These are phyloP conservation scores for Copidosoma aretas DNA, from an alignment of 2,888 invertebrate species.

Conservation along the genomic window DNA sequence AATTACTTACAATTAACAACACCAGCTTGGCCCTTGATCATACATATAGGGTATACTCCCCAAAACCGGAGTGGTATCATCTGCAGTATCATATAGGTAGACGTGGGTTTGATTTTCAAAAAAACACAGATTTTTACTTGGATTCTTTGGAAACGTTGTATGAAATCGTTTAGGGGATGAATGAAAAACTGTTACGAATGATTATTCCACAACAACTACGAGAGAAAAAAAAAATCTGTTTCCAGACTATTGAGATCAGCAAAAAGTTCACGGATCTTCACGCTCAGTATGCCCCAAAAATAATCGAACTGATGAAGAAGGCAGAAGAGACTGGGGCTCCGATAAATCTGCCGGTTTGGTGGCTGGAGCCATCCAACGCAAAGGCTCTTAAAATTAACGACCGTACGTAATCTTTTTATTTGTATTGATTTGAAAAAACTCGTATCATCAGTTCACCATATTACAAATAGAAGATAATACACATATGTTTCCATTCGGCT, in stretches of 20 bases:
- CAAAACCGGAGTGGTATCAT: too few relatives aligned
- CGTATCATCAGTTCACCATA: slow-evolving; percentile 8
- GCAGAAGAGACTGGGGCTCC: slow-evolving; percentile 71
- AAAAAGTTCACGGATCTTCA: slow-evolving; percentile 73
- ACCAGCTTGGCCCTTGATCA: too few relatives aligned
- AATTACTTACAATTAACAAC: background rate
- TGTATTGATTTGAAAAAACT: too few relatives aligned
- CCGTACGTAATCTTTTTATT: slow-evolving; percentile 53
- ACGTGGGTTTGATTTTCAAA: too few relatives aligned
- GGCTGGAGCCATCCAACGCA: slow-evolving; percentile 75
- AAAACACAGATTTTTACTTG: too few relatives aligned
- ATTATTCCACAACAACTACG: too few relatives aligned
- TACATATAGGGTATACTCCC: too few relatives aligned
- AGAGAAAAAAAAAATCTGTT: slow-evolving; percentile 39
- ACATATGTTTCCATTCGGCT: too few relatives aligned
- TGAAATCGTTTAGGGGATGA: too few relatives aligned
- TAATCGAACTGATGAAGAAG: slow-evolving; percentile 70
- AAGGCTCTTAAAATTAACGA: slow-evolving; percentile 65
- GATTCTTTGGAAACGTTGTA: too few relatives aligned
- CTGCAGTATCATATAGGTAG: too few relatives aligned
- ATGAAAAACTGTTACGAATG: too few relatives aligned
- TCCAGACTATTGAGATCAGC: slow-evolving; percentile 70
- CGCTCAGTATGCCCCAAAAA: slow-evolving; percentile 67
- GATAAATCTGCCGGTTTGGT: slow-evolving; percentile 85
- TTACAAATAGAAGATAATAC: background rate